Conservation (phyloP, 2,888 invertebrate genomes). For the Apamea sordens region DNA sequence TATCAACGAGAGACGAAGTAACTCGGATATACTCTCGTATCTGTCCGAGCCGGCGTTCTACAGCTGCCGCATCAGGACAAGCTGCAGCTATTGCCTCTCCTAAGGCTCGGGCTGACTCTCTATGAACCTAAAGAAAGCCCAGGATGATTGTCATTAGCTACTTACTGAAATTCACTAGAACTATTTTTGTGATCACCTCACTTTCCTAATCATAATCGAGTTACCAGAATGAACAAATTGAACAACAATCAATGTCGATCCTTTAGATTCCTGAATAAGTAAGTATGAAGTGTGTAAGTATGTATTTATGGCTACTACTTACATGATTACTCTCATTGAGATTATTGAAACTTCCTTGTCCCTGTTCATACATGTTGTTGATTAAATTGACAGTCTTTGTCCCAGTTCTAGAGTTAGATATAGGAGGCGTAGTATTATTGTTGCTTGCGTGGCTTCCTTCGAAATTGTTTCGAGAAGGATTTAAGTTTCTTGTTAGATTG, state of each 20-base stretch:
- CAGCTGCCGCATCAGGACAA: conserved; percentile 92
- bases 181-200: too few species aligned
- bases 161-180: neutral
- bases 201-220: neutral
- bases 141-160: neutral
- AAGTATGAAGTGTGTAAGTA: neutral
- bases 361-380: conserved; percentile 88
- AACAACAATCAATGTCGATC: neutral
- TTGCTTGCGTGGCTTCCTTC: conserved; percentile 83
- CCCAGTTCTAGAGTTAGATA: conserved; percentile 79
- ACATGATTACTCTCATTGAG: conserved; percentile 86
- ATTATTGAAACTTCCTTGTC: conserved; percentile 84
- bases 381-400: conserved; percentile 87
- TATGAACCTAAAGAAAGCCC: conserved; percentile 75
- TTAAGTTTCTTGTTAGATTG: conserved; percentile 86
- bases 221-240: neutral
- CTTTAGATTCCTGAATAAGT: neutral
- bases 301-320: conserved; percentile 62
- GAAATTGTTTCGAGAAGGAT: conserved; percentile 85
- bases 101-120: conserved; percentile 85
- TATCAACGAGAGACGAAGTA: conserved; percentile 92
- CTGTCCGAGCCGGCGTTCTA: conserved; percentile 92
- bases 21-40: conserved; percentile 93
- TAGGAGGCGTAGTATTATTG: conserved; percentile 81
- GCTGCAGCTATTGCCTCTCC: conserved; percentile 88